Evolutionary conservation across 2,797 vertebrate genomes (phyloP).

Genomic region (Triplophysa bombifrons): DNA sequence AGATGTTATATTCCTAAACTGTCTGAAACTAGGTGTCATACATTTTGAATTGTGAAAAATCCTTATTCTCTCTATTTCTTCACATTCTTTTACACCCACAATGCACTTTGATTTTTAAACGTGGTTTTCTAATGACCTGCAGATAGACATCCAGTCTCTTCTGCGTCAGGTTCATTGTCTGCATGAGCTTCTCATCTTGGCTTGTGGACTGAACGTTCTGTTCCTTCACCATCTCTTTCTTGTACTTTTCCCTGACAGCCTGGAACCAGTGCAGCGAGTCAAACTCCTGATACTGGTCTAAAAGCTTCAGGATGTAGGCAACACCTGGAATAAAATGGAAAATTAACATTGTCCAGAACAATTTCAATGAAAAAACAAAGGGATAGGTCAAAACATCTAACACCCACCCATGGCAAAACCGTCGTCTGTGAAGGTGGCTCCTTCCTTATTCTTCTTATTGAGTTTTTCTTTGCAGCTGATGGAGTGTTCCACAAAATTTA

Average conservation of each 20-base stretch:
- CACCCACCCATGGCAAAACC: constrained; percentile 97
- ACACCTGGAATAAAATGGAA: constrained; percentile 78
- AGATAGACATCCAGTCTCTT: constrained; percentile 93
- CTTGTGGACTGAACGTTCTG: constrained; percentile 88
- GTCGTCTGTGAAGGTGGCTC: constrained; percentile 97
- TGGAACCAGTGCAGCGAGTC: constrained; percentile 99
- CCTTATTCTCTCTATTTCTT: too few species aligned
- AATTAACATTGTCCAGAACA: background rate
- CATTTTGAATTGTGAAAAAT: too few species aligned
- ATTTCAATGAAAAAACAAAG: background rate
- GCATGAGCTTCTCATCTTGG: constrained; percentile 95
- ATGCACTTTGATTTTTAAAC: too few species aligned
- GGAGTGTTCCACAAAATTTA: constrained; percentile 98
- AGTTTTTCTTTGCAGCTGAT: constrained; percentile 97
- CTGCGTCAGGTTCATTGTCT: constrained; percentile 98
- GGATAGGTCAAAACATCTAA: background rate
- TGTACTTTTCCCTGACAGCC: constrained; percentile 93
- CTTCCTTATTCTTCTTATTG: constrained; percentile 98
- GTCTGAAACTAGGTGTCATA: too few species aligned
- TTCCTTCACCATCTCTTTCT: constrained; percentile 94
- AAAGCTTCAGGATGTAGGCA: constrained; percentile 96
- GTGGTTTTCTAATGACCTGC: constrained; percentile 77
- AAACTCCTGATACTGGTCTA: constrained; percentile 98
- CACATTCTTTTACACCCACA: too few species aligned
- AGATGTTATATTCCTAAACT: background rate